Percentiles rank a stretch among this genome's conserved stretches.
Conservation (phyloP, 2,888 invertebrate species). For the Sicus ferrugineus region DNA sequence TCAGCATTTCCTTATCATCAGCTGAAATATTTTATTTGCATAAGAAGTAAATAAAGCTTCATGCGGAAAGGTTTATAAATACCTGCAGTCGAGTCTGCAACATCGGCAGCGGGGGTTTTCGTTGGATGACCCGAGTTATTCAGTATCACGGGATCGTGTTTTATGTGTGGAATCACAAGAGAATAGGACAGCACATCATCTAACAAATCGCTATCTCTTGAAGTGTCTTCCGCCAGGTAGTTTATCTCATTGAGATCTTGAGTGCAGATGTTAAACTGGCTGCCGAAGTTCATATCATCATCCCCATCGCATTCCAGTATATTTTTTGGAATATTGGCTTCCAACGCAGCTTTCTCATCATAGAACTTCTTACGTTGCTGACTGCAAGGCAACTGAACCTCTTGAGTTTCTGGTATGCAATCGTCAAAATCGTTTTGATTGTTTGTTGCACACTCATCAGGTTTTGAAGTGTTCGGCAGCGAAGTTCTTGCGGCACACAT, state of each 20-base stretch:
- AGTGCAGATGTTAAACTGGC: constrained; percentile 49
- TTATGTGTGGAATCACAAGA: constrained; percentile 41
- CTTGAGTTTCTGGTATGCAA: constrained; percentile 55
- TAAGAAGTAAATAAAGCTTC: background rate
- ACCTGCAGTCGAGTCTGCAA: background rate
- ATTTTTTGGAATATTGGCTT: background rate
- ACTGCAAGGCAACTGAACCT: constrained; percentile 21
- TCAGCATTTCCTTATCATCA: constrained; percentile 42
- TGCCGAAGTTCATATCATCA: constrained; percentile 27
- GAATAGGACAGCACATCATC: constrained; percentile 34
- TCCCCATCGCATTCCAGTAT: constrained; percentile 31
- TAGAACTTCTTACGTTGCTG: background rate
- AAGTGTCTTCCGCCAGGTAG: constrained; percentile 32
- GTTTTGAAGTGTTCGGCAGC: background rate
- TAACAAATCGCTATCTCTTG: constrained; percentile 37
- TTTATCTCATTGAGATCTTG: constrained; percentile 49
- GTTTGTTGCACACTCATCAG: background rate
- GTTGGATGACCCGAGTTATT: constrained; percentile 18
- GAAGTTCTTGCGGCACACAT: constrained; percentile 4
- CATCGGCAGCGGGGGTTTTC: background rate
- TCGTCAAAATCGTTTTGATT: constrained; percentile 46
- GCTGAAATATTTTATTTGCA: background rate
- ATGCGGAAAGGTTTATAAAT: background rate
- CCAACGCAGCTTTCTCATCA: background rate
- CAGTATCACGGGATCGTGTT: constrained; percentile 35